Evolutionary conservation across 2,888 invertebrate species (phyloP), one percentile per base, ranked within the genome.

Genomic region (Scelioninae gen. 1): DNA sequence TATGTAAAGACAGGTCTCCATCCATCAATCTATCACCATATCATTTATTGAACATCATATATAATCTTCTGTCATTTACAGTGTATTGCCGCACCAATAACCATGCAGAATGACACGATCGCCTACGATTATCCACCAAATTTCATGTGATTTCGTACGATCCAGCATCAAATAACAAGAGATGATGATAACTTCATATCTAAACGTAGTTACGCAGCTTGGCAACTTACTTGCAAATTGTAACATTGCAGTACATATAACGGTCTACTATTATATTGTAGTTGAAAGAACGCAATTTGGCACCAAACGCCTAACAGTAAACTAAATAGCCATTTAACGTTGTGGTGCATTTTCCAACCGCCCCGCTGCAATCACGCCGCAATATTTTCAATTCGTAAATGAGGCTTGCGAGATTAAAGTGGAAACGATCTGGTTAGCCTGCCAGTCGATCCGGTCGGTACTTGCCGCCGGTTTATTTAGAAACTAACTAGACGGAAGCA

Each of bases 181-280:
- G 58, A 31, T 49, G 62, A 80, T 74, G 55, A n/a, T n/a, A n/a
- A 68, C 74, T 80, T 55, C 55, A 74, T 80, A 68, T 38, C 49
- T 43, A 62, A 60, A 80, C 55, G 31, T 7, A 40, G 49, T 43
- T 56, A 69, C 40, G 40, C 40, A 11, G 40, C 40, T 40, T 10
- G 40, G 15, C 15, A 47, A 63, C 63, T 56, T 15, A 31, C 23
- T 78, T 65, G 80, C 74, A 80, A 74, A 80, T 80, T 80, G 80
- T 80, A 80, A 74, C 79, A 60, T 79, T 47, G 45, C 66, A 0
- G 29, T 13, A 11, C n/a, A 34, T 5, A 7, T 79, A 72, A 72
- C 79, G 79, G 72, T 72, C 13, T 1, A 43, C 31, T 51, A 65
- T 71, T 62, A 71, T 32, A 11, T 49, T 16, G n/a, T n/a, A 38